phyloP scores from a whole-genome alignment of 2,888 invertebrate species.

The Ormyrus pomaceus region DNA sequence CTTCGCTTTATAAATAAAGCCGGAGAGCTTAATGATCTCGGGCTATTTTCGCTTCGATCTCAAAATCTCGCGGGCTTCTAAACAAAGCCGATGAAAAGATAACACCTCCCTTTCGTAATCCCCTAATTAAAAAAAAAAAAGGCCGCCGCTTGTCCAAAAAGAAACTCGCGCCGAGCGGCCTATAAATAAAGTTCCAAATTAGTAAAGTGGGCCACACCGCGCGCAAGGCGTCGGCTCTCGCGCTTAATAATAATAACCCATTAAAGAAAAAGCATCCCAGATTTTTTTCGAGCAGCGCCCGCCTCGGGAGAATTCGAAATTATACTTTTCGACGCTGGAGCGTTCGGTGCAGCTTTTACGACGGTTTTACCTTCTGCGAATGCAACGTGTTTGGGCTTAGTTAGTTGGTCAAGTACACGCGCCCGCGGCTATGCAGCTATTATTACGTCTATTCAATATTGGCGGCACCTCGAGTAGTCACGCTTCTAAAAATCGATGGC shows the following conservation, averaged over 20 bases:
- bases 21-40: no score
- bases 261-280: conserved; percentile 1
- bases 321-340: no score
- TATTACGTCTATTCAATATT: no score
- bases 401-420: no score
- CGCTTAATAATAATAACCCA: conserved; percentile 26
- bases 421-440: no score
- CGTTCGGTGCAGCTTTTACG: no score
- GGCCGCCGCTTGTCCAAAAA: neutral
- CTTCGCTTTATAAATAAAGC: no score
- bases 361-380: no score
- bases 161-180: neutral
- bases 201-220: conserved; percentile 42
- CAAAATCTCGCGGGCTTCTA: neutral
- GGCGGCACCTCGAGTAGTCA: no score
- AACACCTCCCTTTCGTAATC: neutral
- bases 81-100: neutral
- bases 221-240: conserved; percentile 2
- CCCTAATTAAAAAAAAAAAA: conserved; percentile 10
- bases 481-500: no score
- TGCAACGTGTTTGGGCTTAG: no score
- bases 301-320: neutral
- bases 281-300: neutral
- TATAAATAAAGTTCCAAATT: conserved; percentile 45
- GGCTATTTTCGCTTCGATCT: no score